Conservation (phyloP, 2,797 vertebrate genomes). For the Florisuga fusca region DNA sequence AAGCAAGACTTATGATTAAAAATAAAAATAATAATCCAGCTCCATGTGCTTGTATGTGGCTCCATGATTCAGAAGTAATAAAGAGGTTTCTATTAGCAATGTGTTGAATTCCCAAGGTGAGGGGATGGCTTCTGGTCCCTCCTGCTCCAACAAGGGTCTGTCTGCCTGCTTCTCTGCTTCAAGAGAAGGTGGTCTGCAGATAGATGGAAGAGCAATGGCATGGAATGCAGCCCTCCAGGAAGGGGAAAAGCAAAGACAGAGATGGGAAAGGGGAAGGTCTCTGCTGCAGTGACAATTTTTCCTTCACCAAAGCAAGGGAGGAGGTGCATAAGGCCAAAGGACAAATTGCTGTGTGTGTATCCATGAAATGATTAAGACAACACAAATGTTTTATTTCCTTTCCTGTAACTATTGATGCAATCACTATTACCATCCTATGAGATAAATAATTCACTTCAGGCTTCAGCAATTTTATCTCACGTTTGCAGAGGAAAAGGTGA, state of each 20-base stretch:
- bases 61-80: background rate
- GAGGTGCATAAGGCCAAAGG: background rate
- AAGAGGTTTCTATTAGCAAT: background rate
- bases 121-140: background rate
- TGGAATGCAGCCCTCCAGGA: fast-evolving
- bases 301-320: background rate
- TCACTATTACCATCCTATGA: background rate
- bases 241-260: fast-evolving
- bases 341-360: fast-evolving
- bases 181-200: background rate
- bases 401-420: background rate
- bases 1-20: background rate
- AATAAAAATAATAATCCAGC: background rate
- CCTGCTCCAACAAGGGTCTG: background rate
- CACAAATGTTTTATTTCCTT: background rate
- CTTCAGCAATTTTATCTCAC: slow-evolving; percentile 9
- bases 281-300: background rate
- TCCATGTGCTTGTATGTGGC: fast-evolving
- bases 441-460: slow-evolving; percentile 9
- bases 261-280: background rate
- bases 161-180: background rate
- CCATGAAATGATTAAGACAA: background rate
- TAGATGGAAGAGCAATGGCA: background rate
- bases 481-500: background rate
- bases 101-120: background rate